These are phyloP conservation scores for Lycocorax pyrrhopterus DNA, from an alignment of 2,113 vertebrate species.

Conservation along the genomic window DNA sequence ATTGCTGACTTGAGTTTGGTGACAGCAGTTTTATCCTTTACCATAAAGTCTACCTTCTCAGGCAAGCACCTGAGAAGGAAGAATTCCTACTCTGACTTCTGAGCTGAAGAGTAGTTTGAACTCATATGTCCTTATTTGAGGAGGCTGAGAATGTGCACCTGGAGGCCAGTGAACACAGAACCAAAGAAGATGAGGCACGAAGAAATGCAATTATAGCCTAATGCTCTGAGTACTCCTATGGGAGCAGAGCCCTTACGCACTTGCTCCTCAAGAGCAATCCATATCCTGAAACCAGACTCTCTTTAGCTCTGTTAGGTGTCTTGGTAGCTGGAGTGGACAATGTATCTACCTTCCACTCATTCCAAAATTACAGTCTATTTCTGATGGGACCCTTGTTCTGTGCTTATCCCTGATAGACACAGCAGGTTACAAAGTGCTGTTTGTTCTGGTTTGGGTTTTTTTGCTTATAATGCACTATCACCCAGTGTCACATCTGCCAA, in stretches of 20 bases:
- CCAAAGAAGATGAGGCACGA: neutral
- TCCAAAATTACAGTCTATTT: neutral
- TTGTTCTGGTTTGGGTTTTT: neutral
- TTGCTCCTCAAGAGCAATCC: neutral
- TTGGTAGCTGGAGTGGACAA: neutral
- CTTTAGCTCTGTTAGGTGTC: neutral
- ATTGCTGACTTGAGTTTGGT: neutral
- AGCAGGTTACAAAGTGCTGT: neutral
- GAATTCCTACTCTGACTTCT: neutral
- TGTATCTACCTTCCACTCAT: neutral
- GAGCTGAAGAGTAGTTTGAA: neutral
- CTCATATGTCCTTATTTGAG: neutral
- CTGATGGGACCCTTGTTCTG: neutral
- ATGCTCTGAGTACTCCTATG: neutral
- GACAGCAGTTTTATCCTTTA: neutral
- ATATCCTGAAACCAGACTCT: neutral
- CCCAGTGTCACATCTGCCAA: neutral
- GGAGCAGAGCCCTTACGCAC: rapidly evolving
- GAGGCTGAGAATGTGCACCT: neutral
- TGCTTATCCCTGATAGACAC: neutral
- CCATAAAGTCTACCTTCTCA: neutral
- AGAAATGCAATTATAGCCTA: neutral
- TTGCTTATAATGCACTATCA: neutral
- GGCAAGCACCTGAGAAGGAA: neutral
- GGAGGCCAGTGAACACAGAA: neutral